Conservation (phyloP, 2,797 vertebrate species). For the Salarias fasciatus region DNA sequence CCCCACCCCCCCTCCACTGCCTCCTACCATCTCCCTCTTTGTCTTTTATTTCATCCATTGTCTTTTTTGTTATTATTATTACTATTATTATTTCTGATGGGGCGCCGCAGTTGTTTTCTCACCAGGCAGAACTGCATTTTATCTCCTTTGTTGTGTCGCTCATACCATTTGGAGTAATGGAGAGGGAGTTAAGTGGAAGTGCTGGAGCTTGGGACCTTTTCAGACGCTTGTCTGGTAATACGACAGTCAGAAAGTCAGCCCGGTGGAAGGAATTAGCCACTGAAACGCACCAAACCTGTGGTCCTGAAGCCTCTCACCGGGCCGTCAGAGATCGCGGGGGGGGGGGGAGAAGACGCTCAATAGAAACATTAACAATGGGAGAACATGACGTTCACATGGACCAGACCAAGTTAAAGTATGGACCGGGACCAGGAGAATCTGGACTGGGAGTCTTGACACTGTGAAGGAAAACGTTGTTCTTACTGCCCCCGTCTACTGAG, state of each 20-base stretch:
- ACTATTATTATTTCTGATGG: slow-evolving; percentile 61
- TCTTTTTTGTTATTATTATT: slow-evolving; percentile 39
- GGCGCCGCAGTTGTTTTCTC: slow-evolving; percentile 56
- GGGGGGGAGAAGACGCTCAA: too few relatives aligned
- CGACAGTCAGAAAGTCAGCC: too few relatives aligned
- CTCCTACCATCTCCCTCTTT: slow-evolving; percentile 19
- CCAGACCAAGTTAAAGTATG: too few relatives aligned
- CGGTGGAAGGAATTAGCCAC: slow-evolving; percentile 4
- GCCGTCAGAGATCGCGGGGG: too few relatives aligned
- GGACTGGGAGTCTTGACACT: too few relatives aligned
- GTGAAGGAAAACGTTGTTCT: too few relatives aligned
- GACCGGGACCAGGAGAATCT: too few relatives aligned
- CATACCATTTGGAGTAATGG: slow-evolving; percentile 74
- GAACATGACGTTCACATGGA: too few relatives aligned
- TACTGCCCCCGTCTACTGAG: too few relatives aligned
- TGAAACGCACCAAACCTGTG: slow-evolving; percentile 40
- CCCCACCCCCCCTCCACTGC: not conserved
- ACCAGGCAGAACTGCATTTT: slow-evolving; percentile 37
- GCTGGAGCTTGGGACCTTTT: slow-evolving; percentile 57
- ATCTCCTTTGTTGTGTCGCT: slow-evolving; percentile 65
- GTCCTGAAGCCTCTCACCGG: slow-evolving; percentile 18
- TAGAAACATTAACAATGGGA: too few relatives aligned
- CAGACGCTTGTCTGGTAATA: slow-evolving; percentile 67
- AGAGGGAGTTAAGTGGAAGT: slow-evolving; percentile 69
- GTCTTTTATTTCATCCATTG: slow-evolving; percentile 48